Conservation (phyloP, 2,113 vertebrate species). For the Puma concolor region DNA sequence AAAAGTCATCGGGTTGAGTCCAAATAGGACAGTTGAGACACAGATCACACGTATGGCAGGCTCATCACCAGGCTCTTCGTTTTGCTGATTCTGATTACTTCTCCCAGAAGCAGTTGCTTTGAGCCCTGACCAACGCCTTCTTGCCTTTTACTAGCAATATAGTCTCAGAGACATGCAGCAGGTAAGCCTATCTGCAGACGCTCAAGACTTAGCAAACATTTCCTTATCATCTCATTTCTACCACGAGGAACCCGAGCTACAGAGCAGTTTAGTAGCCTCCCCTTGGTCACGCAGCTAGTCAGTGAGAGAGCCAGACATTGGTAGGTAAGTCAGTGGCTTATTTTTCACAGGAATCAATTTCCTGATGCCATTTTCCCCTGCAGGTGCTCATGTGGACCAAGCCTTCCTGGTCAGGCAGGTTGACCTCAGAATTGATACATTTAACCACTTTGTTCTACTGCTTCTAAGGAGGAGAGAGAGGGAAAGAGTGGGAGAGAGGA, state of each 20-base stretch:
- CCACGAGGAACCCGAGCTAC: background rate
- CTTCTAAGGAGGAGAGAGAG: background rate
- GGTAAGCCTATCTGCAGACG: background rate
- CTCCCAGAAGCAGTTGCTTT: background rate
- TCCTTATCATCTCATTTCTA: background rate
- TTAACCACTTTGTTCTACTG: background rate
- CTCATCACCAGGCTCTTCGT: background rate
- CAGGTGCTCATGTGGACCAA: background rate
- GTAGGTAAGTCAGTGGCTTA: background rate
- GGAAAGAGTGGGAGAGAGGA: background rate
- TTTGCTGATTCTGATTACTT: background rate
- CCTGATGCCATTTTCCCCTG: background rate
- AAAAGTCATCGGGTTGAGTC: background rate
- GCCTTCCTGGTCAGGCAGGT: background rate
- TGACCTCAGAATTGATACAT: background rate
- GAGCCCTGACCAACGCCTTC: background rate
- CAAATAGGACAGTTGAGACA: background rate
- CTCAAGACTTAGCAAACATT: background rate
- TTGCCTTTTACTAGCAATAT: background rate
- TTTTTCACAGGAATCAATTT: background rate
- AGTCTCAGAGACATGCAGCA: background rate
- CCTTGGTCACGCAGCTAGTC: background rate
- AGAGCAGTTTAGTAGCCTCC: background rate
- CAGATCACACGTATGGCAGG: background rate
- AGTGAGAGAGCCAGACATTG: background rate